These are phyloP conservation scores for Drosophila borborema DNA, from an alignment of 2,888 invertebrate species.

Conservation along the genomic window DNA sequence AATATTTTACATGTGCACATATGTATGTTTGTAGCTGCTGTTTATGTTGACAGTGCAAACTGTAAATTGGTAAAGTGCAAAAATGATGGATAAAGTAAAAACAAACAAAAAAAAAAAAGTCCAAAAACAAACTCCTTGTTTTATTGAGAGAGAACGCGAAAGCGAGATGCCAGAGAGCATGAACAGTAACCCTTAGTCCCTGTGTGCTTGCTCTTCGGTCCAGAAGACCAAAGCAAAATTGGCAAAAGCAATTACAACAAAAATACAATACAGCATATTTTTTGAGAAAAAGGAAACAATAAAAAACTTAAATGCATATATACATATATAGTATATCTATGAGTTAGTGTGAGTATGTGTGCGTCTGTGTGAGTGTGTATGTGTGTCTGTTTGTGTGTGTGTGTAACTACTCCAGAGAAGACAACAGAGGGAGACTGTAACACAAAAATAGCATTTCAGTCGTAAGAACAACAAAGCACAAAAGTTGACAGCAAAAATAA, in stretches of 20 bases:
- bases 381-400: neutral
- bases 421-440: constrained; percentile 53
- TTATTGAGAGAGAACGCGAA: constrained; percentile 2
- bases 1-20: neutral
- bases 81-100: constrained; percentile 21
- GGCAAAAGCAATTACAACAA: constrained; percentile 60
- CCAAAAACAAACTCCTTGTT: constrained; percentile 40
- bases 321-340: neutral
- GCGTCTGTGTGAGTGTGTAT: too few relatives aligned
- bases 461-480: constrained; percentile 40
- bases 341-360: too few relatives aligned
- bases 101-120: constrained; percentile 15
- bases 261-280: constrained; percentile 56
- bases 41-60: neutral
- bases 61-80: constrained; percentile 29
- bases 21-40: neutral
- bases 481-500: constrained; percentile 45
- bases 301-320: constrained; percentile 39
- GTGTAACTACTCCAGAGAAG: constrained; percentile 27
- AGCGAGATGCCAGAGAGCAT: constrained; percentile 10
- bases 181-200: constrained; percentile 29
- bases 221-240: constrained; percentile 46
- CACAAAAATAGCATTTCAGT: constrained; percentile 63
- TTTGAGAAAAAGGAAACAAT: constrained; percentile 58
- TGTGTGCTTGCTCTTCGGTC: constrained; percentile 10